Evolutionary conservation across 2,113 vertebrate genomes (phyloP), one percentile per base, ranked within the genome.

Genomic region (Jaculus jaculus): DNA sequence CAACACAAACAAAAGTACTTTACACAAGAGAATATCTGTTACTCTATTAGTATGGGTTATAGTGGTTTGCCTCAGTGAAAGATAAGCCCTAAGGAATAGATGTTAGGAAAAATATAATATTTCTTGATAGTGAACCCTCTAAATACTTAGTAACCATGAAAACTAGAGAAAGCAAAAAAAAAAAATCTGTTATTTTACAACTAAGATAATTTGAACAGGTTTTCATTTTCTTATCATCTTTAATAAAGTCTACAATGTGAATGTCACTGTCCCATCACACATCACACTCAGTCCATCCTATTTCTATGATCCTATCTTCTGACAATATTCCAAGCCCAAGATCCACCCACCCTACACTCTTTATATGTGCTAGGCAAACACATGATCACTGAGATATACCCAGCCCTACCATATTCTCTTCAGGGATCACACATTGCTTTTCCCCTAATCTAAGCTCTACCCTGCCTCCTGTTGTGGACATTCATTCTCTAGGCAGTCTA

Each of bases 91-190:
- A 13, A 51, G 18, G 28, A 91, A 88, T 24, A 21, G 42, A 66
- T 47, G 24, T 58, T n/a, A 58, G 32, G 21, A 88, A 83, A 84
- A 47, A 54, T 90, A 58, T 83, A 23, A 47, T 90, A 34, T 58
- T 58, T 84, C 74, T 85, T 93, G 66, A 60, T 89, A 42, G 39
- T 84, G 21, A 92, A 89, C 68, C 26, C n/a, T 28, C 23, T 92
- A 51, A 51, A 47, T 47, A n/a, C 32, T 34, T 71, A 60, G 51
- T 74, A 86, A 71, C 61, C 30, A 24, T 12, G 39, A 17, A 34
- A 65, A 71, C 42, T 66, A 61, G 54, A 24, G 68, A 78, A 74
- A 8, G 60, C 72, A 17, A 37, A 0, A 30, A 23, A n/a, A n/a
- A n/a, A n/a, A n/a, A n/a, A 69, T 8, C 28, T 23, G 7, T 30